Percentiles rank a stretch among this genome's conserved stretches.
These are phyloP conservation scores for Podiceps cristatus DNA, from an alignment of 2,113 vertebrate genomes.

Conservation along the genomic window DNA sequence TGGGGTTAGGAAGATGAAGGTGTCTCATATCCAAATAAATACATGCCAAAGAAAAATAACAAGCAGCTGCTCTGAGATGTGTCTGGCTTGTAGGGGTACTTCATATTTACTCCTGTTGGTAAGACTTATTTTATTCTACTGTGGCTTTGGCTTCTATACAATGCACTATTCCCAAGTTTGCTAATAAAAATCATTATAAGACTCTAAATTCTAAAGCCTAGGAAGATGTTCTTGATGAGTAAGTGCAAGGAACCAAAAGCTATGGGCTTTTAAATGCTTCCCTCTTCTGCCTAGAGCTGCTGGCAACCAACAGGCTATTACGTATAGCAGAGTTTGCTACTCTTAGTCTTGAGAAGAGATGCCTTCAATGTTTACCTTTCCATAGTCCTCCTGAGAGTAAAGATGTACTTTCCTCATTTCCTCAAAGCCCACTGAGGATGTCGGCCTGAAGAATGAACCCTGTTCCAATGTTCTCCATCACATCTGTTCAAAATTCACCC, in stretches of 20 bases:
- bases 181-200: neutral
- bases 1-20: constrained; percentile 16
- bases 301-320: neutral
- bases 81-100: constrained; percentile 1
- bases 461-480: neutral
- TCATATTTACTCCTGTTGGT: neutral
- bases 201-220: neutral
- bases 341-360: neutral
- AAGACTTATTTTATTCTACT: neutral
- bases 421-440: neutral
- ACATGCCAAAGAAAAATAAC: neutral
- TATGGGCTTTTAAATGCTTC: neutral
- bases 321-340: neutral
- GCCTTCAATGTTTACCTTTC: neutral
- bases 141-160: neutral
- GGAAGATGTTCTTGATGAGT: neutral
- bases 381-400: neutral
- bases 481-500: neutral
- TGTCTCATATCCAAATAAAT: constrained; percentile 9
- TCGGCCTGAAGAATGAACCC: neutral
- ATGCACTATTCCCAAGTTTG: neutral
- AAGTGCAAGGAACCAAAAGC: neutral
- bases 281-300: neutral
- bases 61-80: constrained; percentile 28
- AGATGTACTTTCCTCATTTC: neutral